Conservation (phyloP, 2,888 invertebrate species). For the Sepioteuthis lessoniana region DNA sequence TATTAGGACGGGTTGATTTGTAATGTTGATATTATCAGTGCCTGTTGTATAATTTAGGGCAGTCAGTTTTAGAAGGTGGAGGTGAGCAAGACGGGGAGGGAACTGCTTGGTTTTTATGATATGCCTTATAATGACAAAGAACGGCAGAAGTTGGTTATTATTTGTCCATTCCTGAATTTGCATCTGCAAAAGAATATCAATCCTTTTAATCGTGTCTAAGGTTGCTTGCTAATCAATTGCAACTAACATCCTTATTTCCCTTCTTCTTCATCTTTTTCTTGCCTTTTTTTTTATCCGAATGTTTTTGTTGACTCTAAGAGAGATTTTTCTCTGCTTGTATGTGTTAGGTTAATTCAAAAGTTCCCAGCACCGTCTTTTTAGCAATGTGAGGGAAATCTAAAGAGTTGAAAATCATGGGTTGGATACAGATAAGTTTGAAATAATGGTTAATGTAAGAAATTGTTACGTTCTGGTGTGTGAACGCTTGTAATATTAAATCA, state of each 20-base stretch:
- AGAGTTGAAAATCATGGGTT: too few relatives aligned
- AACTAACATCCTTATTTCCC: background rate
- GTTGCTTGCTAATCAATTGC: background rate
- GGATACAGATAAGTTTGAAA: too few relatives aligned
- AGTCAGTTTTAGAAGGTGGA: background rate
- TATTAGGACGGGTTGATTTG: background rate
- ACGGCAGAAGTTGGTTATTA: background rate
- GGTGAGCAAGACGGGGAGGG: background rate
- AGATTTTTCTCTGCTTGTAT: too few relatives aligned
- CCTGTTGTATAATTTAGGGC: constrained; percentile 13
- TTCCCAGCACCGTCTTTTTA: too few relatives aligned
- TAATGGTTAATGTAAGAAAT: too few relatives aligned
- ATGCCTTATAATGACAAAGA: background rate
- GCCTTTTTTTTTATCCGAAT: background rate
- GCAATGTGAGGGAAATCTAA: too few relatives aligned
- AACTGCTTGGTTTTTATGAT: background rate
- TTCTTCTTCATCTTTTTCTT: too few relatives aligned
- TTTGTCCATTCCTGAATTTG: background rate
- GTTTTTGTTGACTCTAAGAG: too few relatives aligned
- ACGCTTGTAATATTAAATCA: too few relatives aligned
- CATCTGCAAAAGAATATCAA: background rate
- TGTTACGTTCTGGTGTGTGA: too few relatives aligned
- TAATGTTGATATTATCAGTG: background rate
- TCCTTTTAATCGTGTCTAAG: background rate
- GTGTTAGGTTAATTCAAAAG: too few relatives aligned